phyloP scores from a whole-genome alignment of 2,113 vertebrate species.

The Misgurnus anguillicaudatus region DNA sequence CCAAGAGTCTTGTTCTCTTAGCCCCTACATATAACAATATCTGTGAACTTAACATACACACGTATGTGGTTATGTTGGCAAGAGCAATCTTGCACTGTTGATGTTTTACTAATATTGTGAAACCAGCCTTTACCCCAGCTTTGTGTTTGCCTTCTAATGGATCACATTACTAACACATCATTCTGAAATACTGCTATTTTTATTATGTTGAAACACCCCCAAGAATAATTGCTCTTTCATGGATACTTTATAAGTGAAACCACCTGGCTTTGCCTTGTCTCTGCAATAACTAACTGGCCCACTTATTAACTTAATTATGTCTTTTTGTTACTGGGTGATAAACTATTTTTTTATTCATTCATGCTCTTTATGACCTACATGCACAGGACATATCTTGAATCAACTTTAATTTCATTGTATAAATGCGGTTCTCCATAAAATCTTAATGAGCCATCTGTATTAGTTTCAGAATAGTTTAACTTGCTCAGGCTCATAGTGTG shows the following conservation, averaged over 20 bases:
- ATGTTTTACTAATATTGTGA: conserved; percentile 59
- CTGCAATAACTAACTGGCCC: not conserved
- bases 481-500: no score
- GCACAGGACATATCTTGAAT: conserved; percentile 24
- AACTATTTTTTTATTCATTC: conserved; percentile 21
- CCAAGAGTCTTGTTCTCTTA: conserved; percentile 48
- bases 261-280: conserved; percentile 29
- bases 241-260: not conserved
- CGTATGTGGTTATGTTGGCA: conserved; percentile 61
- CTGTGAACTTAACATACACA: conserved; percentile 52
- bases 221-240: not conserved
- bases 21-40: conserved; percentile 59
- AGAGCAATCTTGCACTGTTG: conserved; percentile 47
- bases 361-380: conserved; percentile 30
- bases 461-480: conserved; percentile 15
- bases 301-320: not conserved
- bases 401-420: conserved; percentile 20
- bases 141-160: conserved; percentile 27
- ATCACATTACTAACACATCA: conserved; percentile 21
- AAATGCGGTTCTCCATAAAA: conserved; percentile 32
- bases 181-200: conserved; percentile 13
- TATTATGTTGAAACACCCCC: not conserved
- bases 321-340: conserved; percentile 1
- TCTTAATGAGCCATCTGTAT: conserved; percentile 45
- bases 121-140: conserved; percentile 50